Base-by-base conservation (phyloP, 2,888 invertebrate species). In the Sphaerophoria taeniata region DNA sequence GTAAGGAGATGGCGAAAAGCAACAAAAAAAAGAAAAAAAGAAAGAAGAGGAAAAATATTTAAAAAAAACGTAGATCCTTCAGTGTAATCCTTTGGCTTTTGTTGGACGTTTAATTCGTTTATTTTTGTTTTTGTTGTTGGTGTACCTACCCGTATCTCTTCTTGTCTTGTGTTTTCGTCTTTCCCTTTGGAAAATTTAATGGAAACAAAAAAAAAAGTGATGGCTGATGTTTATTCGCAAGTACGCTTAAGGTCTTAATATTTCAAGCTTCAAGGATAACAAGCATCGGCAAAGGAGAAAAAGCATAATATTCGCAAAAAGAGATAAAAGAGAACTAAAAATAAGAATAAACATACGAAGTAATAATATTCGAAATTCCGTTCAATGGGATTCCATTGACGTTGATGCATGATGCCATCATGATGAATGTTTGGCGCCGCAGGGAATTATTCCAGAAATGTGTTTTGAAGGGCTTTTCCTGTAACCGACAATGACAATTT, bases 61-160 rank as follows among this genome's bases (percentile, higher is more conserved):
- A n/a, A n/a, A n/a, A n/a, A n/a, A n/a, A n/a, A n/a, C n/a, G 65
- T 56, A 77, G 71, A 79, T 75, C 75, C 58, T 75, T 71, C 43
- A 55, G 71, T 79, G 83, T 71, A 84, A 79, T 84, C 75, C 75
- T 84, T 79, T 84, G 67, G 84, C 75, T 60, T 79, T 79, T 84
- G 80, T 72, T 75, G 71, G 74, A 65, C 58, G 60, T 75, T 84
- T 84, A 79, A 79, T 80, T 80, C 76, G 75, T 69, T 67, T 61
- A 14, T 51, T 24, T 55, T 4, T 47, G 4, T 34, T 69, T 53
- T 24, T 4, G 16, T n/a, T 36, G 4, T 36, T 43, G 2, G 39
- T 43, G 39, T 9, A 34, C 56, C 43, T n/a, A n/a, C 33, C 45
- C 31, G 31, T 43, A 5, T 53, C 2, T 58, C 39, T 60, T 61